Conservation (phyloP, 2,888 invertebrate species). For the Anagyrus pseudococci region DNA sequence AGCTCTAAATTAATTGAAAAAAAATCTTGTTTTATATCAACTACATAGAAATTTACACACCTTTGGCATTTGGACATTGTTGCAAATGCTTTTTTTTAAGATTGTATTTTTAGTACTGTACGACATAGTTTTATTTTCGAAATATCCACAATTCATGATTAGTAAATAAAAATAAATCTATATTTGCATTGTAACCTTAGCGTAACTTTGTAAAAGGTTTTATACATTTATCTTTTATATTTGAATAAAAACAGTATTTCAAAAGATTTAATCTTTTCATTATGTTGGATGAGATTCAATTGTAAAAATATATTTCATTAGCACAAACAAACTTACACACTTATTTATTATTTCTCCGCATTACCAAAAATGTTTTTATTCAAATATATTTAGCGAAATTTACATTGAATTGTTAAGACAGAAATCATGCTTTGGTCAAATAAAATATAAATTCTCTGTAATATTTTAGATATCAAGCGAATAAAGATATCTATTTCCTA, state of each 20-base stretch:
- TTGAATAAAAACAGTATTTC: conserved; percentile 28
- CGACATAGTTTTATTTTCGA: not conserved
- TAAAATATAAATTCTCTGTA: not conserved
- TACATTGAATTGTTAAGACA: conserved; percentile 4
- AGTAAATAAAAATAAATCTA: not conserved
- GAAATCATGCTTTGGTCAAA: not conserved
- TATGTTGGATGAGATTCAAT: not conserved
- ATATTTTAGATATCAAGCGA: conserved; percentile 2
- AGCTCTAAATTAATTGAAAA: no score
- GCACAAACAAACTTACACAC: not conserved
- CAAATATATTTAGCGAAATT: conserved; percentile 6
- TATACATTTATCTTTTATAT: conserved; percentile 16
- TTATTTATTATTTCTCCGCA: not conserved
- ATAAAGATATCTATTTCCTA: conserved; percentile 12
- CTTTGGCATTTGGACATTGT: no score
- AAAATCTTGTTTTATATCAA: no score
- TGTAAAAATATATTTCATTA: not conserved
- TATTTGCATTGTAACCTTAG: not conserved
- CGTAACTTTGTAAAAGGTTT: conserved; percentile 20
- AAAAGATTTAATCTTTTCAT: conserved; percentile 9
- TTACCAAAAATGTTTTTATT: conserved; percentile 30
- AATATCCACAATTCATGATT: not conserved
- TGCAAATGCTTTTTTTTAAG: not conserved
- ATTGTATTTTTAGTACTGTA: not conserved
- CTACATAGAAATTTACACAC: no score